Evolutionary conservation across 1,140 invertebrate genomes (phyloP), one percentile per base, ranked within the genome.

Genomic region (Brachionus manjavacas): DNA sequence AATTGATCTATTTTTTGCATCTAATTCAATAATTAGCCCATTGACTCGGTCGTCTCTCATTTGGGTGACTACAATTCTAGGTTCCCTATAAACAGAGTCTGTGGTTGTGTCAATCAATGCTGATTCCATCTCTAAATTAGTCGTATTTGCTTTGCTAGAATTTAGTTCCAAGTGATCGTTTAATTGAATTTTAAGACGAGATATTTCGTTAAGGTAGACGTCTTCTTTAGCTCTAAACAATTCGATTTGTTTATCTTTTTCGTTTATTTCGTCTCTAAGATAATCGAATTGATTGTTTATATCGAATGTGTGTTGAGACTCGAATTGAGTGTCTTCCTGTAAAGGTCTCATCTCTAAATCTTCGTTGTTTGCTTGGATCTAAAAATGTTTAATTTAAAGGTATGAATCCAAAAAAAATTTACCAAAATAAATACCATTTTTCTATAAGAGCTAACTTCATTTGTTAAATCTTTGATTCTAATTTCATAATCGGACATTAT

Each of bases 231-330:
- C 20, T 76, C 20, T 46, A 9, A 49, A 49, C 14, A 8, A 20
- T 16, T 76, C 72, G 46, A 76, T 76, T 49, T 49, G 4, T 49
- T 76, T 46, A 1, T 49, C 46, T 76, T 76, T 76, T 76, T 76
- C 72, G 16, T 76, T 76, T 76, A 76, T 49, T 4, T 76, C 72
- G 23, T 76, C 39, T 14, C 46, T 46, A 25, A 76, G 41, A 76
- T 49, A 49, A 49, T 76, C 72, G 16, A 76, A 76, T 49, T 41
- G 68, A 72, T 72, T 72, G 68, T 72, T 72, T 72, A 72, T 41
- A n/a, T 39, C 39, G 7, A 72, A 39, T 31, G 66, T 68, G 52
- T 60, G 52, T 25, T 35, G 66, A 74, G 70, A 28, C n/a, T 74
- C 14, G 20, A n/a, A 20, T 52, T 76, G 41, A 76, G 41, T 49